Evolutionary conservation across 2,113 vertebrate genomes (phyloP), one percentile per base, ranked within the genome.

Genomic region (Clarias macrocephalus): DNA sequence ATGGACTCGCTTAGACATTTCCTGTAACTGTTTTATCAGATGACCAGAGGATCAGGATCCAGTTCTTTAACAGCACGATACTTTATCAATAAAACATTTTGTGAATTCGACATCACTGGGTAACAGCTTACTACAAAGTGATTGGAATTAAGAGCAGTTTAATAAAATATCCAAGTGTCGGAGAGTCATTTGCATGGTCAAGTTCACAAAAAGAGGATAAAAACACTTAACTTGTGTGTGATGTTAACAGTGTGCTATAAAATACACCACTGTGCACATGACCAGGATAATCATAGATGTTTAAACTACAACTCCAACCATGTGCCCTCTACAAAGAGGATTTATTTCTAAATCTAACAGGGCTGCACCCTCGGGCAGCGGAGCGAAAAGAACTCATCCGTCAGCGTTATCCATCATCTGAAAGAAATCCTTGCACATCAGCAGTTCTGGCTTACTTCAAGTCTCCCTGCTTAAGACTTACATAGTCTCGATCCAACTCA

Each of bases 1-100:
- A 94, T 92, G 92, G 89, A 91, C 91, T 90, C 88, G 90, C 91
- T 89, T 91, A 94, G 91, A 94, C 92, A 94, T 95, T 95, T 95
- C 94, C 94, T 94, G 94, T 92, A 89, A 91, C 92, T 89, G 92
- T 93, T 95, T 94, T 93, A 95, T 94, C 94, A 94, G 94, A 95
- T 93, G 90, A 93, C 91, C 89, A 91, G 88, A 90, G 18, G 18
- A 25, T 60, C 33, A 85, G 15, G 60, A 2, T 59, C 18, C 6
- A 0, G 15, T 28, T 70, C 28, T 28, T 65, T 59, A 82, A 28
- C 18, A 81, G 19, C 33, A 28, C 23, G 23, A 80, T 56, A 83
- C 25, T 83, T 76, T 59, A 70, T 54, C 56, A 25, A 23, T 76
- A 56, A 1, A 52, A 56, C 12, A 83, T 62, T 83, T 88, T n/a